Evolutionary conservation across 1,140 invertebrate species (phyloP), one percentile per base, ranked within the genome.

Genomic region (Eriosoma lanigerum): DNA sequence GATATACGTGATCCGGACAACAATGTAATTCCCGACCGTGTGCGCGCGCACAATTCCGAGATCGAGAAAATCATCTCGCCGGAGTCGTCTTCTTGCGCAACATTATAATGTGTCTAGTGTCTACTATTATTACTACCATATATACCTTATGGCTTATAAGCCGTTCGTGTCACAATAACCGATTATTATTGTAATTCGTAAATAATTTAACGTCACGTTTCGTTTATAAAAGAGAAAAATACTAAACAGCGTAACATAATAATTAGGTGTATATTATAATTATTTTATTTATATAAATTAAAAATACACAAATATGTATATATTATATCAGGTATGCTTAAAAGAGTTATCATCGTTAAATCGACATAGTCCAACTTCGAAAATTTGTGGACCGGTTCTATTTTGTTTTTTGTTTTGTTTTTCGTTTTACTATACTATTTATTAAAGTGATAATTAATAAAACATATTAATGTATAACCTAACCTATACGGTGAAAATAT

Each of bases 81-180:
- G 38, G 58, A 56, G 52, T 48, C 73, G 24, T 78, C 58, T 78
- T 78, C 44, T 78, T 58, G 73, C 44, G 73, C 21, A 58, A 44
- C 32, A 44, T 29, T 60, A 78, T 50, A 52, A 32, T 29, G 48
- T 52, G 68, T 72, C 46, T 17, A 38, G 3, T 4, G 68, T 72
- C 46, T 72, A 48, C 66, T 29, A 48, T 24, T 29, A 48, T 12
- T 68, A 68, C 13, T 68, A 48, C 21, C 3, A 44, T 66, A 8
- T 5, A 9, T 26, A 68, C 6, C 5, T 21, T 44, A 13, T 66
- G n/a, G 19, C 9, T 19, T 62, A 32, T 9, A 54, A 5, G 13
- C 38, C 19, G n/a, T 44, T 44, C 38, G 64, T 24, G 19, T 21
- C 13, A 66, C 64, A 46, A 66, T 38, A 38, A 66, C 64, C 38